These are phyloP conservation scores for Strigamia crassipes DNA, from an alignment of 2,888 invertebrate species.

Conservation along the genomic window DNA sequence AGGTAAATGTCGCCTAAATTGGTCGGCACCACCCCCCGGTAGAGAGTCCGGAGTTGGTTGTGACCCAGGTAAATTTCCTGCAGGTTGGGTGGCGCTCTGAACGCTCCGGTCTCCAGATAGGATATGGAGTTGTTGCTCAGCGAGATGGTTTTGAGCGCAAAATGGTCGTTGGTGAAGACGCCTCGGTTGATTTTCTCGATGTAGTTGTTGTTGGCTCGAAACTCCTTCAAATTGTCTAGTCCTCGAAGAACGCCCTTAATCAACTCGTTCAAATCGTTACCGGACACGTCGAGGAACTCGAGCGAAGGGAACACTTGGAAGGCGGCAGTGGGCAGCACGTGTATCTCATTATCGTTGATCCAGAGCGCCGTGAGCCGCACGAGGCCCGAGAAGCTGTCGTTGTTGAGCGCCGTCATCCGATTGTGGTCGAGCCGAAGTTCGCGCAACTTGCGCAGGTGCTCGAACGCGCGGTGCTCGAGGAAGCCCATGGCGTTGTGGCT, in stretches of 20 bases:
- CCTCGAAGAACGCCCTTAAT: constrained; percentile 19
- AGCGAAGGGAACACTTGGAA: constrained; percentile 46
- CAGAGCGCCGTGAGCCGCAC: constrained; percentile 41
- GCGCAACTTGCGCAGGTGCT: constrained; percentile 45
- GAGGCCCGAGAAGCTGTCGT: constrained; percentile 44
- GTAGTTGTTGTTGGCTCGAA: constrained; percentile 45
- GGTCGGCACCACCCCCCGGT: constrained; percentile 41
- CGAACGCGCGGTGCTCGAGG: constrained; percentile 47
- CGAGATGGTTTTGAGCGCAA: constrained; percentile 7
- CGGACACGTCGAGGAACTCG: constrained; percentile 46
- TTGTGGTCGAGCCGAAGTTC: constrained; percentile 48
- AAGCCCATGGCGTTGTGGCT: constrained; percentile 51
- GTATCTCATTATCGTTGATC: constrained; percentile 45
- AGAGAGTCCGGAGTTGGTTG: constrained; percentile 41
- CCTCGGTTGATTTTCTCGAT: constrained; percentile 44
- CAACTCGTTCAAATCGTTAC: constrained; percentile 34
- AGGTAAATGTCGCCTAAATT: constrained; percentile 12
- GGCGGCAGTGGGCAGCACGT: not conserved
- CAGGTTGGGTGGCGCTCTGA: constrained; percentile 4
- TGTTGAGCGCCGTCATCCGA: not conserved
- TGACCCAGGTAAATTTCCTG: constrained; percentile 45
- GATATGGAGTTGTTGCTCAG: constrained; percentile 43
- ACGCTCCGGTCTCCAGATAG: constrained; percentile 41
- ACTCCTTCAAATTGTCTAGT: not conserved
- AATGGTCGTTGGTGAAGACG: constrained; percentile 43